A percentile compares a stretch with the other conserved stretches of the same genome.
phyloP scores from a whole-genome alignment of 2,797 vertebrate genomes.

The Alauda arvensis region DNA sequence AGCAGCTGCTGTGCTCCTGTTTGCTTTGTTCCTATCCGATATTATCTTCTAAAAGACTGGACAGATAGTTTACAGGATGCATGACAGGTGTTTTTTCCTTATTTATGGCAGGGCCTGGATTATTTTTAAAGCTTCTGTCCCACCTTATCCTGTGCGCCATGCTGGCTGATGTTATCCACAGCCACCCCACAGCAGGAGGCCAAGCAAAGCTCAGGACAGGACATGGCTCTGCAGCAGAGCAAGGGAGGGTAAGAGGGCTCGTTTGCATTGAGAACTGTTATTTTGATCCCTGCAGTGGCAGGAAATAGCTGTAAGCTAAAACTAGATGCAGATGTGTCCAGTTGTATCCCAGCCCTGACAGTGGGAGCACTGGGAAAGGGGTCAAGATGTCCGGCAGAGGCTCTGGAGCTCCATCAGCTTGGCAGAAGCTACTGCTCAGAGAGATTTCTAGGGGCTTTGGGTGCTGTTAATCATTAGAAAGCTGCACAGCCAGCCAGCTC shows the following conservation, averaged over 20 bases:
- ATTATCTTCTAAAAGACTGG: background rate
- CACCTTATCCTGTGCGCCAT: constrained; percentile 24
- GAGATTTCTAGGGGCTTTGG: background rate
- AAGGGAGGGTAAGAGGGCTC: background rate
- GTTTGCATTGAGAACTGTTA: background rate
- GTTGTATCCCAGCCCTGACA: background rate
- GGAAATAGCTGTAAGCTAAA: constrained; percentile 40
- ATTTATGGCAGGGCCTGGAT: background rate
- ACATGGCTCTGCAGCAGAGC: background rate
- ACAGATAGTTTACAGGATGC: background rate
- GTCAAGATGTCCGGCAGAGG: background rate
- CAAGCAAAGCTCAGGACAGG: background rate
- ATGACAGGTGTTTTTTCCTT: constrained; percentile 39
- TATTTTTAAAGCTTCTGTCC: background rate
- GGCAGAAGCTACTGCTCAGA: background rate
- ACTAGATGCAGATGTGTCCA: background rate
- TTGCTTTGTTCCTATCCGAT: background rate
- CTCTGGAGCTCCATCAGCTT: background rate
- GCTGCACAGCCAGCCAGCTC: background rate
- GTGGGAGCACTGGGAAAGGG: background rate
- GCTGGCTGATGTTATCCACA: constrained; percentile 4
- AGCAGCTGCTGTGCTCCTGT: background rate
- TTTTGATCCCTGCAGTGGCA: background rate
- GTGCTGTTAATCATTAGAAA: background rate
- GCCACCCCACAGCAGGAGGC: background rate